Evolutionary conservation across 1,140 invertebrate species (phyloP).

Genomic region (Lepeophtheirus salmonis): DNA sequence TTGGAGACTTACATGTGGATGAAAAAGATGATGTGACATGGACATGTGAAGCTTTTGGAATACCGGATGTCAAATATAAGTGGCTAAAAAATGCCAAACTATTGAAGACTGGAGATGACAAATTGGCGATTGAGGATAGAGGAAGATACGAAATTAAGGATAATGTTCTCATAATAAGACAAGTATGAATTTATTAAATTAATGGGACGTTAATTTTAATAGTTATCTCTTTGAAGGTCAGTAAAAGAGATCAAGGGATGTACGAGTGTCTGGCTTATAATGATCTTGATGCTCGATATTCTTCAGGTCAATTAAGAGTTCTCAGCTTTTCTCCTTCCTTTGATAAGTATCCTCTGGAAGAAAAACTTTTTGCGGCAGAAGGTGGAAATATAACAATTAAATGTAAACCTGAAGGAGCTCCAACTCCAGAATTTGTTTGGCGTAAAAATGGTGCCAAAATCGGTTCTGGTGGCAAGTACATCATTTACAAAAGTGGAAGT

Average conservation of each 20-base stretch:
- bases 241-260: constrained; percentile 69
- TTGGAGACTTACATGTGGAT: constrained; percentile 72
- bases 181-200: neutral
- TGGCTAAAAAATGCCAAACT: constrained; percentile 74
- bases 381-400: constrained; percentile 73
- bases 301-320: constrained; percentile 70
- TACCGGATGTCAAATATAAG: constrained; percentile 75
- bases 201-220: too few species aligned
- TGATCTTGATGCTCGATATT: constrained; percentile 62
- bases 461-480: constrained; percentile 49
- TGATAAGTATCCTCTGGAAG: constrained; percentile 64
- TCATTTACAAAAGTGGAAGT: constrained; percentile 59
- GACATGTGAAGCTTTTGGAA: constrained; percentile 87
- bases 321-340: constrained; percentile 70
- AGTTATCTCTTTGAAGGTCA: neutral
- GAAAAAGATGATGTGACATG: constrained; percentile 56
- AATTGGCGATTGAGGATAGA: constrained; percentile 38
- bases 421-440: constrained; percentile 69
- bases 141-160: constrained; percentile 43
- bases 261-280: constrained; percentile 83
- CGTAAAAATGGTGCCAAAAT: constrained; percentile 68
- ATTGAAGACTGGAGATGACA: constrained; percentile 35
- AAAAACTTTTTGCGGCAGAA: constrained; percentile 71
- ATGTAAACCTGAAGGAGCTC: constrained; percentile 85
- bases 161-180: constrained; percentile 15